Evolutionary conservation across 2,888 invertebrate species (phyloP), one percentile per base, ranked within the genome.

Genomic region (Apamea sordens): DNA sequence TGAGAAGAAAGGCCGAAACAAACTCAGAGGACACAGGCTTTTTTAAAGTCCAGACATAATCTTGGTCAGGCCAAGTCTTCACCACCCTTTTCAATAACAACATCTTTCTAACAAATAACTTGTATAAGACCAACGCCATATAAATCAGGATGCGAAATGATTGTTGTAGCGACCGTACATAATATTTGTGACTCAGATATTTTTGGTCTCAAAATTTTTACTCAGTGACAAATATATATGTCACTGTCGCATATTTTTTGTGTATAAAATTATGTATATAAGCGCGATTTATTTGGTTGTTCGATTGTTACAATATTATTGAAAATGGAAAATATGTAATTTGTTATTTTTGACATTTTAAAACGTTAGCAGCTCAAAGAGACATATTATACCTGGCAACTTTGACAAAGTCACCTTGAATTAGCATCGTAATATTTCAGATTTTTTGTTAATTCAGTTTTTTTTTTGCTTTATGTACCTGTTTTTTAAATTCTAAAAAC

Each of bases 301-400:
- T 56, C 28, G 1, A 47, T 50, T 32, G 79, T 71, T 79, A n/a
- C 24, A 28, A 36, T 47, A 28, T 18, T 28, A 36, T 47, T 56
- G 18, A 64, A n/a, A 21, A 32, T 18, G 1, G 5, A 41, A 68
- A 53, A 32, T 53, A 32, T 28, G 15, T 47, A 15, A 6, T 24
- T 65, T 69, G 63, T 78, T 53, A 21, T 67, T 77, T 67, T 32
- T 24, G n/a, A 18, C 44, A 47, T 59, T 61, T 63, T 44, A 24
- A 28, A 56, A 47, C 1, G 2, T 32, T 68, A 28, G 21, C 24
- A 24, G 3, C 24, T 21, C 2, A 69, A 68, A 24, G 10, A 32
- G 28, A 21, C 10, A 11, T 44, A 4, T 21, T 44, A 6, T 41
- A 67, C 21, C 32, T 64, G 32, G n/a, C 15, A 70, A 69, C 13